Evolutionary conservation across 2,888 invertebrate species (phyloP).

Genomic region (Limnephilus rhombicus): DNA sequence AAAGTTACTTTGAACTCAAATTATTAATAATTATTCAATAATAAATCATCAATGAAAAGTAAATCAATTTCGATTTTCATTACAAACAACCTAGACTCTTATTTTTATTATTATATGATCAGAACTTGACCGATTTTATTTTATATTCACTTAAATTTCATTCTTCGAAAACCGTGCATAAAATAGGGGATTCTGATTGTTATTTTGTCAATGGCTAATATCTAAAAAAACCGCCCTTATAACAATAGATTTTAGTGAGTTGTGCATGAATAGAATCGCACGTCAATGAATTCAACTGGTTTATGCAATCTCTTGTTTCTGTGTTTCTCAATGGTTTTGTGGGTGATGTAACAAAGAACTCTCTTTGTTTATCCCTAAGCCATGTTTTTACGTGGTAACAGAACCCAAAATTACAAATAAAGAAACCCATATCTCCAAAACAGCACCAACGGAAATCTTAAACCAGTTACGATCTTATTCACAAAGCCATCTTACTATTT

Average conservation of each 20-base stretch:
- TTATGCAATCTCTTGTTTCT: conserved; percentile 23
- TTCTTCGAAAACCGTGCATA: not conserved
- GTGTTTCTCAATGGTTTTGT: conserved; percentile 7
- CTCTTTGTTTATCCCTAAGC: not conserved
- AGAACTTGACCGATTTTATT: not conserved
- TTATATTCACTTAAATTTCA: not conserved
- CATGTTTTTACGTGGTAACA: not conserved
- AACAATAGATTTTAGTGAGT: not conserved
- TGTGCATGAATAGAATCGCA: not conserved
- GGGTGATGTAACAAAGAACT: conserved; percentile 13
- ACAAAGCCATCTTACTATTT: conserved; percentile 20
- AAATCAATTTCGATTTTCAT: not conserved
- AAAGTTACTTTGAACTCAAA: too few species aligned
- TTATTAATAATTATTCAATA: too few species aligned
- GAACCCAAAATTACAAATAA: not conserved
- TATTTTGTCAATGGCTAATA: not conserved
- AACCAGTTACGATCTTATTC: conserved; percentile 54
- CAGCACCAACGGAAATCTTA: conserved; percentile 61
- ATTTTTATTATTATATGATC: not conserved
- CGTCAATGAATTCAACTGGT: conserved; percentile 26
- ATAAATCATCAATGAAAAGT: too few species aligned
- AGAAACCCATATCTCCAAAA: conserved; percentile 48
- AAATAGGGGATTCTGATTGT: not conserved
- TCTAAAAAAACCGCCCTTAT: not conserved
- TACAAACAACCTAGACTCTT: not conserved